phyloP scores from a whole-genome alignment of 2,888 invertebrate species.

The Cheilosia impressa region DNA sequence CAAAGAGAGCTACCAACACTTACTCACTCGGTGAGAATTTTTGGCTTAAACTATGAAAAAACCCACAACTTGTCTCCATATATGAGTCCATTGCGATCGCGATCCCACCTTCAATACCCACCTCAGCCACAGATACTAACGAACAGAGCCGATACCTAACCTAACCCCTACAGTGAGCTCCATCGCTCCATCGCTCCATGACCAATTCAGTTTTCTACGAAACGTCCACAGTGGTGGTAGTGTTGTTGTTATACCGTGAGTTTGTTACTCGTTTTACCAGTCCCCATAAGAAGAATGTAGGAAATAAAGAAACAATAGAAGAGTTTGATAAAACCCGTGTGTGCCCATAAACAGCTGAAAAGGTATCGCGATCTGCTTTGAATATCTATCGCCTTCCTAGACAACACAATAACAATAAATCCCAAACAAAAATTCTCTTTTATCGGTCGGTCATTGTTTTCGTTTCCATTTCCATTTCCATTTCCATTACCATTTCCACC shows the following conservation, averaged over 20 bases:
- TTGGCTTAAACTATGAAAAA: conserved; percentile 17
- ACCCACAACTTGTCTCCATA: conserved; percentile 40
- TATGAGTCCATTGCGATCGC: conserved; percentile 56
- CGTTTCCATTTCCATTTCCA: background rate
- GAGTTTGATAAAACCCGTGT: conserved; percentile 43
- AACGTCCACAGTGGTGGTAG: conserved; percentile 57
- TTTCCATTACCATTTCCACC: background rate
- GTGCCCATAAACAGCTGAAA: conserved; percentile 65
- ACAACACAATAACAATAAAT: conserved; percentile 16
- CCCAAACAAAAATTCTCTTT: conserved; percentile 66
- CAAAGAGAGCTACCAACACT: conserved; percentile 27
- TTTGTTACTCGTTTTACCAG: conserved; percentile 18
- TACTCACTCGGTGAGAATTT: conserved; percentile 4
- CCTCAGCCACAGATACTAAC: conserved; percentile 30
- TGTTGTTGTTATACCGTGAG: conserved; percentile 18
- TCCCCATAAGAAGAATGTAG: conserved; percentile 1
- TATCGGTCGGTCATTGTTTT: conserved; percentile 59
- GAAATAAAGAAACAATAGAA: conserved; percentile 12
- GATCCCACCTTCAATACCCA: conserved; percentile 63
- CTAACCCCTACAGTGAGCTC: conserved; percentile 37
- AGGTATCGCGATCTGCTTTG: conserved; percentile 40
- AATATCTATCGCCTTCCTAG: conserved; percentile 48
- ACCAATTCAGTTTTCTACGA: conserved; percentile 64
- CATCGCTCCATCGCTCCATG: conserved; percentile 47
- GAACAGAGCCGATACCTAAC: background rate